Percentiles rank a stretch among this genome's conserved stretches.
These are phyloP conservation scores for Baryphthengus martii DNA, from an alignment of 2,113 vertebrate genomes.

Conservation along the genomic window DNA sequence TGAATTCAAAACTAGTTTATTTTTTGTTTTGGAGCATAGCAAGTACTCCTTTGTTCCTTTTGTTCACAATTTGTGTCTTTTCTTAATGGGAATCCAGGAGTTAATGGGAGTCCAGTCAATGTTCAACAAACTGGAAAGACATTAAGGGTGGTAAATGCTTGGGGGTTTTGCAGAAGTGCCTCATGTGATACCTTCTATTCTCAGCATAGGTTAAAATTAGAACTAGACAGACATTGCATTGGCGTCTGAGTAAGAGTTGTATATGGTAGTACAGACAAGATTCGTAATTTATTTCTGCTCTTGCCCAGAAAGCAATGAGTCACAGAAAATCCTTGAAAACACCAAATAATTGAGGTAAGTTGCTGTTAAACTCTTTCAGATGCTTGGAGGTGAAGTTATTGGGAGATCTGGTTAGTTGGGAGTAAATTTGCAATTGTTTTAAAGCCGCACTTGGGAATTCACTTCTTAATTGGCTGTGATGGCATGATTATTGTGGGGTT, in stretches of 20 bases:
- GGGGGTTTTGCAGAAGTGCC: background rate
- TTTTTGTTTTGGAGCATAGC: background rate
- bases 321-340: background rate
- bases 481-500: background rate
- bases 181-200: slow-evolving; percentile 78
- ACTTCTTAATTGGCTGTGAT: background rate
- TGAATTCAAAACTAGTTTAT: background rate
- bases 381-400: background rate
- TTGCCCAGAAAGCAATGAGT: background rate
- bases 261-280: slow-evolving; percentile 13
- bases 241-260: slow-evolving; percentile 8
- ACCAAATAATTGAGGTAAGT: slow-evolving; percentile 47
- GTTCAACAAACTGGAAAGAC: background rate
- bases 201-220: slow-evolving; percentile 82
- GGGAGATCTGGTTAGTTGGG: background rate
- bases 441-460: background rate
- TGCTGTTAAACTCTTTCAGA: background rate
- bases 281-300: background rate
- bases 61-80: background rate
- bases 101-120: background rate
- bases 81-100: background rate
- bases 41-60: background rate
- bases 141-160: background rate
- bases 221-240: slow-evolving; percentile 49
- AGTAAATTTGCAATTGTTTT: background rate